Conservation (phyloP, 1,140 invertebrate genomes). For the Andricus grossulariae region DNA sequence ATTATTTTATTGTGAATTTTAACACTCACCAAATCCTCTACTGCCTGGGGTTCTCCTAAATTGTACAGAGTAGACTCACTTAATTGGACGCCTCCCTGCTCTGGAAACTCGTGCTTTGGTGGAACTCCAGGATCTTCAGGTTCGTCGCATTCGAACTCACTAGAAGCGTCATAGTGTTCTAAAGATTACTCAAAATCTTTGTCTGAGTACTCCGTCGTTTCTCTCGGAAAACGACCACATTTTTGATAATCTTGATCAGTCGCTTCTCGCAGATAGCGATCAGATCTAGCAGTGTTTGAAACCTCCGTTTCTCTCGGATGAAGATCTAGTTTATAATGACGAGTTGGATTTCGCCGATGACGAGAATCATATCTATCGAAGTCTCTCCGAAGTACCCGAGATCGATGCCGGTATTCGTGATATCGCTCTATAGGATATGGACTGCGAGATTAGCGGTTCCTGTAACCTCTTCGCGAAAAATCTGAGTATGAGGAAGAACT, state of each 20-base stretch:
- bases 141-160: not conserved
- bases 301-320: not conserved
- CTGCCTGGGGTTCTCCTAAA: not conserved
- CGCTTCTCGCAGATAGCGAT: slow-evolving; percentile 11
- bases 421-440: not conserved
- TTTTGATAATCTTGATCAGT: not conserved
- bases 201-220: not conserved
- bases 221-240: not conserved
- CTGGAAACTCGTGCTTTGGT: not conserved
- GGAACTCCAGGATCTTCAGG: too few relatives aligned
- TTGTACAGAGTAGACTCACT: not conserved
- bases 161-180: not conserved
- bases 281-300: not conserved
- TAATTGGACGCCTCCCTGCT: not conserved
- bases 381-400: too few relatives aligned
- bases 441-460: not conserved
- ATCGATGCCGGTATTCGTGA: not conserved
- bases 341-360: not conserved
- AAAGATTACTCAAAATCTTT: too few relatives aligned
- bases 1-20: not conserved
- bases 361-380: not conserved
- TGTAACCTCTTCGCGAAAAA: not conserved
- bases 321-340: not conserved
- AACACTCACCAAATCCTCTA: not conserved
- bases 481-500: not conserved